phyloP scores from a whole-genome alignment of 2,797 vertebrate species.

The Ceyx erithaca region DNA sequence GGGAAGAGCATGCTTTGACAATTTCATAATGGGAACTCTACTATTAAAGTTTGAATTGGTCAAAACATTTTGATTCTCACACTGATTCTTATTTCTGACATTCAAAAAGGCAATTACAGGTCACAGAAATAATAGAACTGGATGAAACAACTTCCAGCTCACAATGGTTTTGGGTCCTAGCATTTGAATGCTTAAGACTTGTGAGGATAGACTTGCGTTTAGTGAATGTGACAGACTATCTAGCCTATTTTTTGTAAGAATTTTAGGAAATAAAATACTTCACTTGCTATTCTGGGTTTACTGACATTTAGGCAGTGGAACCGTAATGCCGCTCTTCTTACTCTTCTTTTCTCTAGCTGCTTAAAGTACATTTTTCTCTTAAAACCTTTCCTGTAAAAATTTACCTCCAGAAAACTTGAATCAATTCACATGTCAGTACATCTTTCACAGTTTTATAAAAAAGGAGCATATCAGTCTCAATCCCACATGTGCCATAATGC shows the following conservation, averaged over 20 bases:
- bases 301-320: background rate
- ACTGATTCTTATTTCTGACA: background rate
- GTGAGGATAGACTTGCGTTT: background rate
- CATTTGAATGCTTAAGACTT: background rate
- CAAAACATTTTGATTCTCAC: background rate
- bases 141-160: background rate
- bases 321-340: background rate
- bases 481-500: background rate
- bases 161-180: background rate
- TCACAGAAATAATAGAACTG: background rate
- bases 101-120: background rate
- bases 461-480: background rate
- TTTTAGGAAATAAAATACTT: background rate
- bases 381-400: background rate
- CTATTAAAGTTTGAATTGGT: conserved; percentile 35
- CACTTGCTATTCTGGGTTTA: background rate
- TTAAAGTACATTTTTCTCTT: background rate
- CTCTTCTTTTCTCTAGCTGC: background rate
- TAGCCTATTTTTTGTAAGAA: background rate
- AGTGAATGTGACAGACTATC: background rate
- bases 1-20: background rate
- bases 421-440: background rate
- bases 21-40: background rate
- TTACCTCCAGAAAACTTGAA: background rate
- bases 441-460: background rate